Evolutionary conservation across 2,888 invertebrate genomes (phyloP), one percentile per base, ranked within the genome.

Genomic region (Pocota personata): DNA sequence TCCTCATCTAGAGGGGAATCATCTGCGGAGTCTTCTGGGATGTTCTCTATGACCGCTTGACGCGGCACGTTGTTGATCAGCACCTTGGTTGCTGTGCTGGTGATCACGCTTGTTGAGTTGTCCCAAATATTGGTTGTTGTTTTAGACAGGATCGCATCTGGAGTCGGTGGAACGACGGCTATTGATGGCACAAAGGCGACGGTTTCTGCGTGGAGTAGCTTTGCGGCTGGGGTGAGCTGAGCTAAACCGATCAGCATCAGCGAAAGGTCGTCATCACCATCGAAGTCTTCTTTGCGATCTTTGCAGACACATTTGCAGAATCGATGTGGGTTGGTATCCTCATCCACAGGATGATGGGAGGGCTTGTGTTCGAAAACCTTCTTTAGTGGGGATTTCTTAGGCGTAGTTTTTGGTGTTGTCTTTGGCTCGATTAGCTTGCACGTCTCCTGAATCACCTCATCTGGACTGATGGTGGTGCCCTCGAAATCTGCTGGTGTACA

Each of bases 151-250:
- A 91, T 88, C 0, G 92, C 90, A 89, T 96, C 96, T 2, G 96
- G 96, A 0, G 96, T 96, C 24, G 96, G 95, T 78, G 96, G 96
- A 77, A 96, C 94, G 82, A 96, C 95, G 55, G 96, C 94, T 89
- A 96, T 96, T 89, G 95, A 95, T 77, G 96, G 96, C 88, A 96
- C 91, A 82, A 90, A 90, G 32, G 90, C 89, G 88, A 93, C 92
- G 16, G 92, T 93, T 16, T 69, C 4, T 84, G 84, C 84, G 92
- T 94, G 93, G 89, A 94, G 89, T 89, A 94, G 90, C 90, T 93
- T 93, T 12, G 93, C 91, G 0, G 93, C 91, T 0, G 94, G 94
- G 75, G 93, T 93, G n/a, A 93, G 90, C 52, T 94, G 94, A 1
- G 93, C 93, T 84, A 94, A 88, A n/a, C 95, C 95, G 93, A 95